Percentiles rank a stretch among this genome's conserved stretches.
phyloP scores from a whole-genome alignment of 2,888 invertebrate species.

The Anorthoa munda region DNA sequence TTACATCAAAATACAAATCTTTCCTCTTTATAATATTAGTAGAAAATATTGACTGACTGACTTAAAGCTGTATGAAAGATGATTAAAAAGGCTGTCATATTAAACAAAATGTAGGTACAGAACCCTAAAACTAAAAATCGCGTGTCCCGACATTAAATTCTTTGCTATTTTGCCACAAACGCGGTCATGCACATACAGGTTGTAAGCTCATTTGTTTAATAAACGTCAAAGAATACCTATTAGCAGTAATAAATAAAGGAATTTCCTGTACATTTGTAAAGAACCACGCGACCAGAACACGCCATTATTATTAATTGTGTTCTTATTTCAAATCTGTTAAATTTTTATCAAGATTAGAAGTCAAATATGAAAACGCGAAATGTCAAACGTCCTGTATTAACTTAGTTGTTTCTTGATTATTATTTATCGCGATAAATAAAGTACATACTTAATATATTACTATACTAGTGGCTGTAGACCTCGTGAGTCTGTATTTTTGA shows the following conservation, averaged over 20 bases:
- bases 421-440: no score
- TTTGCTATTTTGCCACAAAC: slow-evolving; percentile 15
- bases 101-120: not conserved
- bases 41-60: no score
- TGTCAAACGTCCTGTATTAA: not conserved
- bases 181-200: slow-evolving; percentile 43
- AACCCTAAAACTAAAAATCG: slow-evolving; percentile 15
- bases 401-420: not conserved
- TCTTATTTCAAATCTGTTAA: slow-evolving; percentile 47
- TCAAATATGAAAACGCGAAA: not conserved
- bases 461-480: no score
- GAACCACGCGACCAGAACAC: slow-evolving; percentile 67
- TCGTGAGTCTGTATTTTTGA: no score
- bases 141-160: slow-evolving; percentile 44
- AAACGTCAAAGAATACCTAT: slow-evolving; percentile 71
- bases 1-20: no score
- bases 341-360: slow-evolving; percentile 50
- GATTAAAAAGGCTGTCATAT: no score
- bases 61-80: no score
- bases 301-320: slow-evolving; percentile 63
- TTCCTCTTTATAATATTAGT: no score
- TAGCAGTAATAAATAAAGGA: slow-evolving; percentile 66
- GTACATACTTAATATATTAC: no score
- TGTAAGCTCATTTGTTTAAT: slow-evolving; percentile 72
- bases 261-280: slow-evolving; percentile 61